A percentile compares a stretch with the other conserved stretches of the same genome.
phyloP scores from a whole-genome alignment of 1,140 invertebrate species.

The Chelonus insularis region DNA sequence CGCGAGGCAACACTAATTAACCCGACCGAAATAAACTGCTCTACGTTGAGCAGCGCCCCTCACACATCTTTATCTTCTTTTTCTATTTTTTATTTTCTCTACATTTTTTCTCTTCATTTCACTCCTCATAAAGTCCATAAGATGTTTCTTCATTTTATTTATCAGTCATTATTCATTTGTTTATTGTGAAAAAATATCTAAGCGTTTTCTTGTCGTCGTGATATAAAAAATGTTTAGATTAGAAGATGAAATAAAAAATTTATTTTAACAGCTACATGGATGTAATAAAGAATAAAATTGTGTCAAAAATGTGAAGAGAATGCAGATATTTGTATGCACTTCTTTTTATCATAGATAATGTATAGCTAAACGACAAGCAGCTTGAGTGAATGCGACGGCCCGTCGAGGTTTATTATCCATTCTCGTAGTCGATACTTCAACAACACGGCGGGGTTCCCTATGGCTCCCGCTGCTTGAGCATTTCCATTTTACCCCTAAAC shows the following conservation, averaged over 20 bases:
- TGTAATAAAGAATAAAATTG: no score
- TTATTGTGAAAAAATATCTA: no score
- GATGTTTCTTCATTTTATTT: constrained; percentile 8
- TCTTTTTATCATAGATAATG: neutral
- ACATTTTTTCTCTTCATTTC: constrained; percentile 14
- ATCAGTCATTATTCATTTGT: neutral
- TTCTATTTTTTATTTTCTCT: constrained; percentile 26
- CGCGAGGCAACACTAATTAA: constrained; percentile 61
- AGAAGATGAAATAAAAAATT: no score
- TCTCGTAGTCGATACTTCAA: constrained; percentile 9
- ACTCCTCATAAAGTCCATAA: neutral
- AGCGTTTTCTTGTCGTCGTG: no score
- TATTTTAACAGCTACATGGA: no score
- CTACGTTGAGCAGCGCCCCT: constrained; percentile 38
- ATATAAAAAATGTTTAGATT: no score
- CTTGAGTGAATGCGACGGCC: constrained; percentile 18
- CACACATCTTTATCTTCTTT: constrained; percentile 30
- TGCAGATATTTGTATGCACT: neutral
- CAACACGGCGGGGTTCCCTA: constrained; percentile 43
- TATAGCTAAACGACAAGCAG: neutral
- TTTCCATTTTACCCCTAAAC: constrained; percentile 46
- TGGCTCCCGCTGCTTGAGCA: constrained; percentile 44
- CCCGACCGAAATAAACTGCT: constrained; percentile 59
- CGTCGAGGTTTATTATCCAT: constrained; percentile 9
- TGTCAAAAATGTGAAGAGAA: neutral